These are phyloP conservation scores for Rhynchomys soricoides DNA, from an alignment of 2,113 vertebrate genomes.

Conservation along the genomic window DNA sequence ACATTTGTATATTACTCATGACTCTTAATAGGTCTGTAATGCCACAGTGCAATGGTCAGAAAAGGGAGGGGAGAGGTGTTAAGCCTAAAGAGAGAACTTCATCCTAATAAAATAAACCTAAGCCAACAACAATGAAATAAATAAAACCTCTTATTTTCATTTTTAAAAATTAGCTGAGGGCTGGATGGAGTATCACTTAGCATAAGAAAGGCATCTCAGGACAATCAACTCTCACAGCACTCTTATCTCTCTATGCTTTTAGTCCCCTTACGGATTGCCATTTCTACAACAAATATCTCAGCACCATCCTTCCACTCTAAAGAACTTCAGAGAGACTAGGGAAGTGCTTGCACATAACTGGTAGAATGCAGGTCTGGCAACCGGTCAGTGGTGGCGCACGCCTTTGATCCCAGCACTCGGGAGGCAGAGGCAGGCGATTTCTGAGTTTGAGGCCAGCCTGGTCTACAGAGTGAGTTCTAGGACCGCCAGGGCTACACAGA, in stretches of 20 bases:
- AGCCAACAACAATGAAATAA: slow-evolving; percentile 26
- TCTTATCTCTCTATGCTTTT: background rate
- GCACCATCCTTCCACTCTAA: background rate
- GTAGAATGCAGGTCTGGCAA: background rate
- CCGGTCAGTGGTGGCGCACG: too few species aligned
- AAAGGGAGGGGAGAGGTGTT: background rate
- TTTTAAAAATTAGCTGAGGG: background rate
- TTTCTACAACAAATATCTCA: slow-evolving; percentile 6
- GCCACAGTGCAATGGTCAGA: slow-evolving; percentile 13
- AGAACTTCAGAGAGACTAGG: background rate
- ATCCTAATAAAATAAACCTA: slow-evolving; percentile 42
- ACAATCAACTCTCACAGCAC: background rate
- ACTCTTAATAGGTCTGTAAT: background rate
- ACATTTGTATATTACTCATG: background rate
- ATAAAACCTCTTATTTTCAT: background rate
- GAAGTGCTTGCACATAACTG: background rate
- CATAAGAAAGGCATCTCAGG: background rate
- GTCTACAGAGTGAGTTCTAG: too few species aligned
- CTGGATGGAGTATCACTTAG: background rate
- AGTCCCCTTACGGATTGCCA: background rate
- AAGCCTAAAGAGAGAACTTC: slow-evolving; percentile 19
- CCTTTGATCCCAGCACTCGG: too few species aligned
- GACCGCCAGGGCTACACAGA: too few species aligned
- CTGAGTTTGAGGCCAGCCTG: too few species aligned
- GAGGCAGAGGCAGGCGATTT: too few species aligned